These are phyloP conservation scores for Triplophysa dalaica DNA, from an alignment of 2,113 vertebrate genomes.

Conservation along the genomic window DNA sequence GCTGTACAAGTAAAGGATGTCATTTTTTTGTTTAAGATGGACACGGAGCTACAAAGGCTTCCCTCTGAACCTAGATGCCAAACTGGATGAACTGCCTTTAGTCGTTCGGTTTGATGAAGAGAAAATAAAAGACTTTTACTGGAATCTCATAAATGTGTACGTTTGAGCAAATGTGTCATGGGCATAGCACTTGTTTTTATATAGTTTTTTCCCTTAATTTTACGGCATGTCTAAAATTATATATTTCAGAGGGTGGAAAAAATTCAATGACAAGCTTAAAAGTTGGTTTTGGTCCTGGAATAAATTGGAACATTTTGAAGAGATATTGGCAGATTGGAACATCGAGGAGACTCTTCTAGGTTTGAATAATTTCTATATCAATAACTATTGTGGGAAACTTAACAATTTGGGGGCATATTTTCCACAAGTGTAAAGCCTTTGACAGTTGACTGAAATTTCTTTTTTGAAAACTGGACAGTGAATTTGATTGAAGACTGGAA, in stretches of 20 bases:
- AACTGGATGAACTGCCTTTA: slow-evolving; percentile 79
- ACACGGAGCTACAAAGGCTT: slow-evolving; percentile 95
- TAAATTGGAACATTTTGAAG: slow-evolving; percentile 91
- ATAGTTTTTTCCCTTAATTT: too few relatives aligned
- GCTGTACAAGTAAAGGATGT: neutral
- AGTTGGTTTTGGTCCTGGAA: slow-evolving; percentile 97
- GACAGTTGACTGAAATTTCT: neutral
- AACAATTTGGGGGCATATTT: too few relatives aligned
- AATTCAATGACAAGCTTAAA: slow-evolving; percentile 93
- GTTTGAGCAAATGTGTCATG: slow-evolving; percentile 61
- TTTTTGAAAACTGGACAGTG: slow-evolving; percentile 61
- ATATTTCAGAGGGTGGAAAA: slow-evolving; percentile 87
- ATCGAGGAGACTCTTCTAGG: slow-evolving; percentile 98
- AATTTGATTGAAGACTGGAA: slow-evolving; percentile 88
- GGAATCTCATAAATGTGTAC: slow-evolving; percentile 96
- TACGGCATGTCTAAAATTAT: too few relatives aligned
- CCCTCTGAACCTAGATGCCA: slow-evolving; percentile 89
- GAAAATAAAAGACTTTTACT: slow-evolving; percentile 90
- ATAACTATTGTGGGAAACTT: neutral
- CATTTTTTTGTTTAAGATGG: slow-evolving; percentile 76
- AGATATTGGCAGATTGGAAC: slow-evolving; percentile 82
- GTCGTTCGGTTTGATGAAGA: slow-evolving; percentile 98
- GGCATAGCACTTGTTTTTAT: too few relatives aligned
- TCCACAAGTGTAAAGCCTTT: too few relatives aligned
- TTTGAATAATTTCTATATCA: slow-evolving; percentile 49